Evolutionary conservation across 2,797 vertebrate genomes (phyloP).

Genomic region (Sitta carolinensis): DNA sequence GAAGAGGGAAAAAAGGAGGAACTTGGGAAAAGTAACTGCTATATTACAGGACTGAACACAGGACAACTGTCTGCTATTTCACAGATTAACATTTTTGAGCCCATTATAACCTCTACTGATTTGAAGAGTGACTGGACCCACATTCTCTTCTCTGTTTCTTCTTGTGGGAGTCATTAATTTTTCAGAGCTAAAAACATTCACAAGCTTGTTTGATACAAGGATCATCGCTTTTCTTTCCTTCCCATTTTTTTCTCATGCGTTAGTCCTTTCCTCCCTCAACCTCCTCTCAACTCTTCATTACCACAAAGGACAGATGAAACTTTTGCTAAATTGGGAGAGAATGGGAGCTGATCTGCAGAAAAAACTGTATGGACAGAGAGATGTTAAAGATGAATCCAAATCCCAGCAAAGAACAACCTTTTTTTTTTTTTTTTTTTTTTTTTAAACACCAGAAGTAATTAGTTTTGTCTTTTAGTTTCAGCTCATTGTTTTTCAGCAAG

Average conservation of each 20-base stretch:
- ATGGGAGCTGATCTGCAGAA: not conserved
- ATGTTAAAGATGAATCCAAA: not conserved
- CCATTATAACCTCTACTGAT: not conserved
- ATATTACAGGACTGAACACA: slow-evolving; percentile 17
- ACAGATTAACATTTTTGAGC: not conserved
- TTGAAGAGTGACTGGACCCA: not conserved
- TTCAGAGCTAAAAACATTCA: not conserved
- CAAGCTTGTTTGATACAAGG: not conserved
- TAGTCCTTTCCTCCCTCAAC: not conserved
- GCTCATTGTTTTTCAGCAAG: slow-evolving; percentile 1
- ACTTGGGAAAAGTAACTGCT: slow-evolving; percentile 13
- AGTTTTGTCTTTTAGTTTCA: not conserved
- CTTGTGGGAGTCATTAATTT: not conserved
- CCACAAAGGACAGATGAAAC: not conserved
- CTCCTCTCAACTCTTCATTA: not conserved
- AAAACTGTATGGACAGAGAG: not conserved
- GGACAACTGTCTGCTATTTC: not conserved
- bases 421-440: not conserved
- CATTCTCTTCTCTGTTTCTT: not conserved
- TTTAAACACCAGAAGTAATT: not conserved
- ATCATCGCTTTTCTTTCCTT: not conserved
- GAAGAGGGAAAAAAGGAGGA: not conserved
- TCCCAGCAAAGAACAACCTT: not conserved
- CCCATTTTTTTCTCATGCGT: not conserved
- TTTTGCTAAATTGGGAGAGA: not conserved